Conservation (phyloP, 2,113 vertebrate species). For the Mustela nigripes region DNA sequence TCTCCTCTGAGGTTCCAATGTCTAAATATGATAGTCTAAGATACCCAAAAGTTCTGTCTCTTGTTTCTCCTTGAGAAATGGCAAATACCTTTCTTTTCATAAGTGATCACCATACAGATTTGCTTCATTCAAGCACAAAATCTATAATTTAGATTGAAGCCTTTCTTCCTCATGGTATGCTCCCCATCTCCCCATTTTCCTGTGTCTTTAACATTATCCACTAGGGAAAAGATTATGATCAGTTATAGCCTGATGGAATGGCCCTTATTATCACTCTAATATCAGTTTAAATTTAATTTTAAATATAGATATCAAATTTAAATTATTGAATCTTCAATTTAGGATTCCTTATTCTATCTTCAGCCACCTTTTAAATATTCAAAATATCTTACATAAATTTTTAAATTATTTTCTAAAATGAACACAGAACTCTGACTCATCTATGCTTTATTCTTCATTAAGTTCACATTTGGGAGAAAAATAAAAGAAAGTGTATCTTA, state of each 20-base stretch:
- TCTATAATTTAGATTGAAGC: neutral
- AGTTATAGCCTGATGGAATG: neutral
- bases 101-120: neutral
- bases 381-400: neutral
- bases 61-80: neutral
- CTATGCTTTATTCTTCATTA: neutral
- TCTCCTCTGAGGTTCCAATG: neutral
- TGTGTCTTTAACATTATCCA: constrained; percentile 1
- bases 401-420: constrained; percentile 34
- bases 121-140: neutral
- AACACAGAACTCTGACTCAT: neutral
- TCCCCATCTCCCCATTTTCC: neutral
- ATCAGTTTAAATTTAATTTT: neutral
- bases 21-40: neutral
- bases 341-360: neutral
- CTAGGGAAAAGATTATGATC: neutral
- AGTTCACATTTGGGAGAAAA: constrained; percentile 13
- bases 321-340: neutral
- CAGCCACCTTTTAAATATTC: constrained; percentile 14
- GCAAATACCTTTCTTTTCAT: neutral
- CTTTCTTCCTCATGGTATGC: neutral
- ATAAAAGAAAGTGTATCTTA: neutral
- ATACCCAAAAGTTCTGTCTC: neutral
- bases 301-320: constrained; percentile 33
- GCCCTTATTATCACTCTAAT: neutral